Base-by-base conservation (phyloP, 2,113 vertebrate genomes). In the Phalacrocorax brasilianus region DNA sequence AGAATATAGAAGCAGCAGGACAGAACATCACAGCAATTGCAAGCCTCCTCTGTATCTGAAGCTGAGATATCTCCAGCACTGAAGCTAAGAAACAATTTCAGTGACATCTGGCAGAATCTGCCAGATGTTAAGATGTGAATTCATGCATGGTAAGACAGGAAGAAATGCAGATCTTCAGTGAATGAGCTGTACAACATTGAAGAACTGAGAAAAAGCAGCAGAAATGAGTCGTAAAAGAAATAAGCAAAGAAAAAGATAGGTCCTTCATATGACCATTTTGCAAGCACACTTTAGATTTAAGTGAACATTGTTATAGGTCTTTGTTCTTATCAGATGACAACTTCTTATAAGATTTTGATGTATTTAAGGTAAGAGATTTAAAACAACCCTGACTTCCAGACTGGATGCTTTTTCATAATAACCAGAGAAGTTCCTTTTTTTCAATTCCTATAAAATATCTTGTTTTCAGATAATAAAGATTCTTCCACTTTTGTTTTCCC, bases 61-160 rank as follows among this genome's bases (percentile, higher is more conserved):
- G 59, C 63, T 90, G 52, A 88, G 68, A 77, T 9, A 77, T 59
- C 65, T 84, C 75, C 56, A 83, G 65, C n/a, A 53, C 32, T 33
- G 35, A 90, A 63, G 62, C 65, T 84, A 81, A 91, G 80, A 78
- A 88, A 79, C 68, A 52, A 78, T 84, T 92, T 84, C 76, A 75
- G 56, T 84, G 83, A 81, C 92, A 95, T 95, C 88, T 96, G 90
- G 91, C 70, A 91, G 44, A 90, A 88, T 83, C n/a, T 80, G 10
- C 74, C 89, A 96, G 91, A 89, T 96, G 95, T 88, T 88, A 85
- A 45, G 59, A 85, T 59, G 55, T 67, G 88, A 91, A 94, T 86
- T 80, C 72, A 91, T 63, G 78, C 82, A 74, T 33, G 38, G 22
- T 44, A 80, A 82, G 58, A 44, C 23, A 83, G 85, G 35, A 82